Conservation (phyloP, 2,797 vertebrate species). For the Hippopotamyrus pictus region DNA sequence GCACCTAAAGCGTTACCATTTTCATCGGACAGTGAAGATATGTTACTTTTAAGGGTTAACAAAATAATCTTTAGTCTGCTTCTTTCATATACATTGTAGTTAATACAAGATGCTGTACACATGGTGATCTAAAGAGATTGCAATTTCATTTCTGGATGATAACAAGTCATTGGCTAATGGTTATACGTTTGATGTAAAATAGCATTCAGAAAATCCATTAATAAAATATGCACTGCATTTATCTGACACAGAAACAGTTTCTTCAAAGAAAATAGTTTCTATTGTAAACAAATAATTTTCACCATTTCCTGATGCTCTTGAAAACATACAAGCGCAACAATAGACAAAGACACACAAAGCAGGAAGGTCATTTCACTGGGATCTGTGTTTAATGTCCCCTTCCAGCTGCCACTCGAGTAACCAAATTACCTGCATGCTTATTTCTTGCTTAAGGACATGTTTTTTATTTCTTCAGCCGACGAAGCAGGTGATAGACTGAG, state of each 20-base stretch:
- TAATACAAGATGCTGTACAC: not conserved
- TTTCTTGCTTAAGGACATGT: slow-evolving; percentile 24
- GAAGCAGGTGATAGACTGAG: not conserved
- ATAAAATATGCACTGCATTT: not conserved
- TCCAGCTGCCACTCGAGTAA: slow-evolving; percentile 17
- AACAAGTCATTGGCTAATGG: not conserved
- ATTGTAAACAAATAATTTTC: not conserved
- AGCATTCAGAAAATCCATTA: not conserved
- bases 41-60: not conserved
- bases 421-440: slow-evolving; percentile 27
- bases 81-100: not conserved
- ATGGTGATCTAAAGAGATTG: not conserved
- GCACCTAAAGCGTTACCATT: not conserved
- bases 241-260: not conserved
- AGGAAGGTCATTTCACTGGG: slow-evolving; percentile 3
- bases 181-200: not conserved
- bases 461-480: slow-evolving; percentile 15
- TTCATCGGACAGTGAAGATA: not conserved
- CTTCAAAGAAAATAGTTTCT: not conserved
- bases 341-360: not conserved
- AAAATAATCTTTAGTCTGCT: not conserved
- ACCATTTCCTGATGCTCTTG: not conserved
- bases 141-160: not conserved
- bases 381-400: slow-evolving; percentile 19
- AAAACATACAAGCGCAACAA: not conserved